Base-by-base conservation (phyloP, 2,113 vertebrate genomes). In the Dasyurus viverrinus region DNA sequence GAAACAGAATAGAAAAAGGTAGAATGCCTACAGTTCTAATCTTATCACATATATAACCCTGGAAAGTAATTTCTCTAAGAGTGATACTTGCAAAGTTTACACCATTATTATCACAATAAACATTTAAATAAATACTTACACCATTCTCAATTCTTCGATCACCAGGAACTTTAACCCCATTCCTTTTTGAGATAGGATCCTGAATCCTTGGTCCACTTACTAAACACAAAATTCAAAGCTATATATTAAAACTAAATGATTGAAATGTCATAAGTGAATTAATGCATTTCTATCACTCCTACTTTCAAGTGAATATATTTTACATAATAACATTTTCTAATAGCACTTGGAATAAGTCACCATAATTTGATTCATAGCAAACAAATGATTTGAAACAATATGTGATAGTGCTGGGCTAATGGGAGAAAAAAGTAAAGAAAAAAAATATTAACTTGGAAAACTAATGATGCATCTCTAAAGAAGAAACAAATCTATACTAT, bases 91-190 rank as follows among this genome's bases (percentile, higher is more conserved):
- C 22, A 90, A 53, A 42, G 8, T 9, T 30, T n/a, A 9, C 1
- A 30, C 22, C 22, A 57, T 23, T 8, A n/a, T 6, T 26, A 23
- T 25, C n/a, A 23, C 16, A 50, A 50, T 27, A 90, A 50, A 30
- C 30, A 26, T 0, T 42, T 27, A 50, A 89, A 8, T 0, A 10
- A 90, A 48, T 53, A 99, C 99, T 99, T 98, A 99, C 99, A 95
- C 99, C 99, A n/a, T 99, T 99, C 98, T 99, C 99, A 97, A 99
- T 98, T 95, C 99, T 98, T 96, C 99, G 98, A 95, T 99, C 99
- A 97, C 96, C 42, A 7, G 99, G 98, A 89, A 98, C 98, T 96
- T 99, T 99, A 53, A 99, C 98, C 42, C 99, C 99, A 54, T 99
- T 99, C 97, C 99, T 99, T 97, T 99, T 99, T 93, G 98, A 94